These are phyloP conservation scores for Cerastis rubricosa DNA, from an alignment of 2,888 invertebrate species.

Conservation along the genomic window DNA sequence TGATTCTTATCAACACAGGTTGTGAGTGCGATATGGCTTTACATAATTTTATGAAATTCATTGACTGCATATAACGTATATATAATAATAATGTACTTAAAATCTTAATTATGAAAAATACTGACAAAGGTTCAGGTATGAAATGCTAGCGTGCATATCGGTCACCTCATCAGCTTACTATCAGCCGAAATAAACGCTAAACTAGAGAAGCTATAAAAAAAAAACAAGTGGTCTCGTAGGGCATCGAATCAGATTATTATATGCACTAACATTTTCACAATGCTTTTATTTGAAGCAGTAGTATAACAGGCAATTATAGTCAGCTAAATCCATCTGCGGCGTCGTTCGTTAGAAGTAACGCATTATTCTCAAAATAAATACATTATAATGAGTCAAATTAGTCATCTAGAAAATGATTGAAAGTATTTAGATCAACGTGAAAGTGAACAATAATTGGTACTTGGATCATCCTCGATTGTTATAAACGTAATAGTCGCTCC, in stretches of 20 bases:
- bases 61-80: too few relatives aligned
- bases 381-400: neutral
- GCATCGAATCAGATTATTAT: neutral
- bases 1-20: conserved; percentile 30
- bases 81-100: too few relatives aligned
- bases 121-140: neutral
- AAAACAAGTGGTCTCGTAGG: too few relatives aligned
- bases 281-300: neutral
- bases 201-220: neutral
- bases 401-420: conserved; percentile 2
- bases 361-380: conserved; percentile 18
- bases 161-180: neutral
- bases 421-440: neutral
- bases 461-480: neutral
- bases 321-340: neutral
- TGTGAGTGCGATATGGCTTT: conserved; percentile 21
- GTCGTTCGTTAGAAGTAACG: neutral
- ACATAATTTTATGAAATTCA: neutral
- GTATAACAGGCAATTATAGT: neutral
- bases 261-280: neutral
- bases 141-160: neutral
- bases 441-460: neutral
- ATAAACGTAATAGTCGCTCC: neutral
- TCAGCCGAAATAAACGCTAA: neutral
- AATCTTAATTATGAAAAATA: too few relatives aligned